phyloP scores from a whole-genome alignment of 1,140 invertebrate species.

The Cephus cinctus region DNA sequence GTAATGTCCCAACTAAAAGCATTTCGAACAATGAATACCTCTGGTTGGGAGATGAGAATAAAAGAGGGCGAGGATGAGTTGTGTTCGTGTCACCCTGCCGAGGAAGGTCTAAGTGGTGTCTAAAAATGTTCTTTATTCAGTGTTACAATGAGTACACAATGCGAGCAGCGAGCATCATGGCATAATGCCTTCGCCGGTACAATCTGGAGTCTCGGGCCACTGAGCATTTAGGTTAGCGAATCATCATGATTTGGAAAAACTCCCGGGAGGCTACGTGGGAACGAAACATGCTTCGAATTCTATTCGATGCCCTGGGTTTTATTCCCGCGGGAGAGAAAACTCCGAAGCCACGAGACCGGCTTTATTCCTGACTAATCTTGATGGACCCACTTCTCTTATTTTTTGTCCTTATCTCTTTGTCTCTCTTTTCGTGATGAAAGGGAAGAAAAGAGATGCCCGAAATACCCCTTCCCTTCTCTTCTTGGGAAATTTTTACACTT shows the following conservation, averaged over 20 bases:
- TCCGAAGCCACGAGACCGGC: neutral
- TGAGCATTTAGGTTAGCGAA: slow-evolving; percentile 40
- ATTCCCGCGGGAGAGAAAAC: neutral
- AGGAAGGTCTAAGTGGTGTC: slow-evolving; percentile 38
- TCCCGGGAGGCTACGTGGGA: slow-evolving; percentile 28
- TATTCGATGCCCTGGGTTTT: slow-evolving; percentile 5
- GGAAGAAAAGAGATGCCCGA: too few species aligned
- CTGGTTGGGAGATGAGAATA: slow-evolving; percentile 11
- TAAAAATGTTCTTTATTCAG: slow-evolving; percentile 44
- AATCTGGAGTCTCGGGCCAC: slow-evolving; percentile 28
- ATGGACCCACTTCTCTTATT: neutral
- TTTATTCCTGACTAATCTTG: neutral
- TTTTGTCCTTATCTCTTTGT: neutral
- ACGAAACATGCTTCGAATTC: slow-evolving; percentile 33
- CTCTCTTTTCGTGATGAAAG: neutral
- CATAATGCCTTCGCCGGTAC: slow-evolving; percentile 27
- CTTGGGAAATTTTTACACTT: too few species aligned
- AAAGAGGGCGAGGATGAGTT: slow-evolving; percentile 38
- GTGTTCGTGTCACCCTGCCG: slow-evolving; percentile 33
- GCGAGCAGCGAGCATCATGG: slow-evolving; percentile 8
- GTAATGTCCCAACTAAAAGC: slow-evolving; percentile 33
- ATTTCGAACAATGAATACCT: slow-evolving; percentile 24
- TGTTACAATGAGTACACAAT: slow-evolving; percentile 39
- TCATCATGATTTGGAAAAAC: slow-evolving; percentile 45
- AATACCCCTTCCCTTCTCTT: too few species aligned